A percentile compares a stretch with the other conserved stretches of the same genome.
Conservation (phyloP, 1,140 invertebrate genomes). For the Rhynchophorus ferrugineus region DNA sequence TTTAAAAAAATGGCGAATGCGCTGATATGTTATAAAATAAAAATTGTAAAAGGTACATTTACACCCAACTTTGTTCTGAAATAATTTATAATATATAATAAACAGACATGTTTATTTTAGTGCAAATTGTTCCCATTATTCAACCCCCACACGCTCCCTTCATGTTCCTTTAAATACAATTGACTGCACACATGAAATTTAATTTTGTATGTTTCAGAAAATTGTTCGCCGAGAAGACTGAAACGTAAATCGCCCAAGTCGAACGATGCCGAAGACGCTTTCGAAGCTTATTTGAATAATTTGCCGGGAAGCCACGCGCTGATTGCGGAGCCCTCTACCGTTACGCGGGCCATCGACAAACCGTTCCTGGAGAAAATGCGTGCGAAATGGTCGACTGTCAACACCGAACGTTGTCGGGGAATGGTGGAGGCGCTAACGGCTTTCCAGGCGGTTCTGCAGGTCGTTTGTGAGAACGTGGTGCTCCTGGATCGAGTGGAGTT, state of each 20-base stretch:
- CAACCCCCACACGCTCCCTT: no score
- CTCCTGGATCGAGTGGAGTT: slow-evolving; percentile 58
- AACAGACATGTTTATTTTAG: no score
- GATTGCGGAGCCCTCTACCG: background rate
- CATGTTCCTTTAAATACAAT: no score
- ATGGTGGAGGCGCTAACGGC: slow-evolving; percentile 32
- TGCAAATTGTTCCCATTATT: no score
- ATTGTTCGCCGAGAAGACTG: slow-evolving; percentile 45
- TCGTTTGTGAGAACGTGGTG: slow-evolving; percentile 60
- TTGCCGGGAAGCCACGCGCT: slow-evolving; percentile 39
- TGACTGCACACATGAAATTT: no score
- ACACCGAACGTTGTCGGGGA: slow-evolving; percentile 29
- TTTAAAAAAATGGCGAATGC: no score
- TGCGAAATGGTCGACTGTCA: slow-evolving; percentile 32
- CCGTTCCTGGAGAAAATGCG: slow-evolving; percentile 26
- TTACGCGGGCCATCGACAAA: slow-evolving; percentile 13
- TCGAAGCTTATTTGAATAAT: slow-evolving; percentile 47
- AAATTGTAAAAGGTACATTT: no score
- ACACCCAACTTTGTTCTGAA: no score
- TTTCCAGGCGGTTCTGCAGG: slow-evolving; percentile 43
- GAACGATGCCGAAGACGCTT: slow-evolving; percentile 40
- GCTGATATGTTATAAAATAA: no score
- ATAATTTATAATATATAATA: no score
- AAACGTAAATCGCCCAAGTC: slow-evolving; percentile 49
- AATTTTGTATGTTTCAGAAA: no score